Evolutionary conservation across 2,113 vertebrate species (phyloP).

Genomic region (Pseudopodoces humilis): DNA sequence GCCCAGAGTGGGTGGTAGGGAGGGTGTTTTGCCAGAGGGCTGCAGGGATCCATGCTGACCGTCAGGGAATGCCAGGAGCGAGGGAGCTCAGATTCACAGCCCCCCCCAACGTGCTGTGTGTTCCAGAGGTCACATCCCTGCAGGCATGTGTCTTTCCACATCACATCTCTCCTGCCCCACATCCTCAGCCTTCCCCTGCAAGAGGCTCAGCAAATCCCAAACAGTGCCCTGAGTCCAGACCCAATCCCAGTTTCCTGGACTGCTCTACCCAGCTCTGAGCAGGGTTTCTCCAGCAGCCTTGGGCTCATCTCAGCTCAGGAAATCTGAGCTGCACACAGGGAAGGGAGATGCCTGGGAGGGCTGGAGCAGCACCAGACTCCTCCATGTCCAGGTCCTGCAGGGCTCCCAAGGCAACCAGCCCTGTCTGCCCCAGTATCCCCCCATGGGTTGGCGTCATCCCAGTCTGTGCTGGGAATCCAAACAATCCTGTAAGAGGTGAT

Average conservation of each 20-base stretch:
- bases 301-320: background rate
- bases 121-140: background rate
- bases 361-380: background rate
- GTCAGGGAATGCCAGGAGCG: background rate
- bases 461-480: fast-evolving
- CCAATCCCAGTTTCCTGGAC: fast-evolving
- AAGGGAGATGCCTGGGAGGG: background rate
- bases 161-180: background rate
- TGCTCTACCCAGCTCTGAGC: background rate
- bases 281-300: background rate
- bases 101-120: background rate
- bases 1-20: fast-evolving
- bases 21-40: background rate
- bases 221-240: background rate
- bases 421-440: fast-evolving
- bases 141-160: background rate
- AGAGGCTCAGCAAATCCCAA: background rate
- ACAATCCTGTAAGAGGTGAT: background rate
- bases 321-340: background rate
- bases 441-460: background rate
- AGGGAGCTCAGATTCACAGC: background rate
- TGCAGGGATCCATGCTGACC: background rate
- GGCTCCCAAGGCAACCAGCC: background rate
- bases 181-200: background rate
- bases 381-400: fast-evolving